Conservation (phyloP, 2,113 vertebrate genomes). For the Brachyhypopomus occidentalis region DNA sequence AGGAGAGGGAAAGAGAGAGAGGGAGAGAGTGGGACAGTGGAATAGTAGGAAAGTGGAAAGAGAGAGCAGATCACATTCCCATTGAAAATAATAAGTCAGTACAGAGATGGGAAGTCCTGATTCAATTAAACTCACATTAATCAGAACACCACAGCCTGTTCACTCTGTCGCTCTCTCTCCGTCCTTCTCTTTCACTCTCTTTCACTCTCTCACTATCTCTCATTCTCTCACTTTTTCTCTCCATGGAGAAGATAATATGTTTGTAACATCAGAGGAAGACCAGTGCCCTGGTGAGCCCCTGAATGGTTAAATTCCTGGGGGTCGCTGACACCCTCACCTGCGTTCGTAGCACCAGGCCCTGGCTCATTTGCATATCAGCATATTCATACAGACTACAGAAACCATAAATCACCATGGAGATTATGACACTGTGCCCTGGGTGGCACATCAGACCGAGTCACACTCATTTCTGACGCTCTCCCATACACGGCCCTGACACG, state of each 20-base stretch:
- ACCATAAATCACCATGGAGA: no score
- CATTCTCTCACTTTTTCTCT: neutral
- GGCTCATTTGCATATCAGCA: no score
- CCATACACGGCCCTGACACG: no score
- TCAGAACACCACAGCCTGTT: slow-evolving; percentile 72
- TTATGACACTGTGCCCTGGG: no score
- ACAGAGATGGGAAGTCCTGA: slow-evolving; percentile 85
- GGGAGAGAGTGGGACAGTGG: slow-evolving; percentile 12
- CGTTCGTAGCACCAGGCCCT: no score
- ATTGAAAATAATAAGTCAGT: slow-evolving; percentile 93
- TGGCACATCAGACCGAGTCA: no score
- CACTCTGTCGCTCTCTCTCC: neutral
- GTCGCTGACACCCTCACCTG: no score
- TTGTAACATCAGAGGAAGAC: no score
- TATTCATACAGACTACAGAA: no score
- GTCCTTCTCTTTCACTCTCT: neutral
- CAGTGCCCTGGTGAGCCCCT: no score
- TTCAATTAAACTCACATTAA: slow-evolving; percentile 96
- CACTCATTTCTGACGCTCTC: no score
- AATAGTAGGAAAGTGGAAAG: slow-evolving; percentile 50
- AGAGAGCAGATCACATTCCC: slow-evolving; percentile 75
- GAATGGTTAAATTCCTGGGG: no score
- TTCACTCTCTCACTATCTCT: neutral
- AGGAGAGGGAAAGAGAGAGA: slow-evolving; percentile 23
- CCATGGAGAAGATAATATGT: neutral